phyloP scores from a whole-genome alignment of 1,140 invertebrate genomes.

The Megalonaias nervosa region DNA sequence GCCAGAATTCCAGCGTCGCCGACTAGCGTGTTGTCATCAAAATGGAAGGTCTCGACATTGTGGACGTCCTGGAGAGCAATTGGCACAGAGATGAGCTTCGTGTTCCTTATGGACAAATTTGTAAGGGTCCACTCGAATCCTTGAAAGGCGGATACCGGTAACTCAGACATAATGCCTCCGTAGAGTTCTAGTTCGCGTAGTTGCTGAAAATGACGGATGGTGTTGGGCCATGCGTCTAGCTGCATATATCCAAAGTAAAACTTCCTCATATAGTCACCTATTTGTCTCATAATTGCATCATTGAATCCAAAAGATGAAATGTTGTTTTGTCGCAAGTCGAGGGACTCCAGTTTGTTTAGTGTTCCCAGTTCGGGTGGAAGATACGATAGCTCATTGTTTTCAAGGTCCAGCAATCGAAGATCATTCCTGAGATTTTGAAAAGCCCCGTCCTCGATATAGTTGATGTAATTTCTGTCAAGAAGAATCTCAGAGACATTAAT shows the following conservation, averaged over 20 bases:
- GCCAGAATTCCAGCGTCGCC: slow-evolving; percentile 26
- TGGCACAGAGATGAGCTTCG: slow-evolving; percentile 19
- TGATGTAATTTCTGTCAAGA: slow-evolving; percentile 1
- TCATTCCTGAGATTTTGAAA: slow-evolving; percentile 11
- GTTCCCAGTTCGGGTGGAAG: slow-evolving; percentile 1
- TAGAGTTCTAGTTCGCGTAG: slow-evolving; percentile 16
- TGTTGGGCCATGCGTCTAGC: slow-evolving; percentile 11
- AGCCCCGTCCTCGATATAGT: neutral
- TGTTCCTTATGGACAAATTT: slow-evolving; percentile 21
- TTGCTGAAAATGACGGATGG: slow-evolving; percentile 13
- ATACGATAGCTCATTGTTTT: neutral
- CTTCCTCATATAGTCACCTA: slow-evolving; percentile 19
- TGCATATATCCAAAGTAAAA: slow-evolving; percentile 18
- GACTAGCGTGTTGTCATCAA: slow-evolving; percentile 22
- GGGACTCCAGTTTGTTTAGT: neutral
- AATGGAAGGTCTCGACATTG: slow-evolving; percentile 17
- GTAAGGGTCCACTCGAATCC: slow-evolving; percentile 25
- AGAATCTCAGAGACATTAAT: slow-evolving; percentile 23
- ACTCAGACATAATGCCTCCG: slow-evolving; percentile 22
- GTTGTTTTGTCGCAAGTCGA: slow-evolving; percentile 25
- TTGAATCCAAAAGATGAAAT: slow-evolving; percentile 10
- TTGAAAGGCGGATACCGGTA: slow-evolving; percentile 16
- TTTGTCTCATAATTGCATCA: slow-evolving; percentile 14
- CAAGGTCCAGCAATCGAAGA: slow-evolving; percentile 12
- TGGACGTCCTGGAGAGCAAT: slow-evolving; percentile 24